These are phyloP conservation scores for Synodontis membranacea DNA, from an alignment of 2,113 vertebrate genomes.

Conservation along the genomic window DNA sequence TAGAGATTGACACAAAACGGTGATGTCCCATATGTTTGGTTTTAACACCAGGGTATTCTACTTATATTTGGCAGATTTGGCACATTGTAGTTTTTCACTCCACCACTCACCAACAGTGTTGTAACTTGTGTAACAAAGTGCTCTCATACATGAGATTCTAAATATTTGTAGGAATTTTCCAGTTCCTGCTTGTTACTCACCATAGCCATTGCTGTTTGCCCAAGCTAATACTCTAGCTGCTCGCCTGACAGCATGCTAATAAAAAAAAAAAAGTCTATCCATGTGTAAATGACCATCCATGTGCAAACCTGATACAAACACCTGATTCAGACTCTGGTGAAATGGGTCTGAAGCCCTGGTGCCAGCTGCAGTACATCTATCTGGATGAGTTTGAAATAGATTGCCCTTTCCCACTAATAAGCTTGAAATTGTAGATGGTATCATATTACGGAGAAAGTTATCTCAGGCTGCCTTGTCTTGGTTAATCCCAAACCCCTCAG, in stretches of 20 bases:
- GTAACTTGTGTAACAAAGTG: not conserved
- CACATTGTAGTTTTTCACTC: not conserved
- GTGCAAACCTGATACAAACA: too few species aligned
- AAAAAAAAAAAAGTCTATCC: not conserved
- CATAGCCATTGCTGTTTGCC: not conserved
- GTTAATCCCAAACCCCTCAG: conserved; percentile 48
- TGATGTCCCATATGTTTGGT: not conserved
- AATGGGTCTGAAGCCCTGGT: conserved; percentile 4
- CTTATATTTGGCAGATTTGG: not conserved
- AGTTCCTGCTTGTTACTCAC: not conserved
- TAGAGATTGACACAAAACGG: not conserved
- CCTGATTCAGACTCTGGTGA: not conserved
- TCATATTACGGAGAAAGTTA: conserved; percentile 47
- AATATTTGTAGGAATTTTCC: not conserved
- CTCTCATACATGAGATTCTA: not conserved
- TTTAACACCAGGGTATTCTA: too few species aligned
- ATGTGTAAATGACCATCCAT: too few species aligned
- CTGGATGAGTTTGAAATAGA: conserved; percentile 43
- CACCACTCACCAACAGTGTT: not conserved
- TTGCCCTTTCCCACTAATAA: conserved; percentile 41
- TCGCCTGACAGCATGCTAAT: not conserved
- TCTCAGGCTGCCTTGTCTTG: conserved; percentile 38
- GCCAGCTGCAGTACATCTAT: conserved; percentile 39
- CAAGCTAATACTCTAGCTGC: not conserved
- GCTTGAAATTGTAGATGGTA: conserved; percentile 59